A percentile compares a stretch with the other conserved stretches of the same genome.
These are phyloP conservation scores for Sebastes kiyomatsui DNA, from an alignment of 2,797 vertebrate species.

Conservation along the genomic window DNA sequence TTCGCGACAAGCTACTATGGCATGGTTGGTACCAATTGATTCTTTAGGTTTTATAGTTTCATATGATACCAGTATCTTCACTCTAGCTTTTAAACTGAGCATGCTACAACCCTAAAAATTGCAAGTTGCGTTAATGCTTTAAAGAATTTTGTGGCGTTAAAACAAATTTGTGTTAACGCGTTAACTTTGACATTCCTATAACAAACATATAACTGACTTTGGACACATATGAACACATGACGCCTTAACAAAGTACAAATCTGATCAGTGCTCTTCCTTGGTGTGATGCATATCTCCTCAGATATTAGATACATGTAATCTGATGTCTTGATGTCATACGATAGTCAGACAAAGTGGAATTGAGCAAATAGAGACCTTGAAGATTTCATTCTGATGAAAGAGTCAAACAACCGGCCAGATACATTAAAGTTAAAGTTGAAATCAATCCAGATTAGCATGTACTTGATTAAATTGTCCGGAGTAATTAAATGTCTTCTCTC, in stretches of 20 bases:
- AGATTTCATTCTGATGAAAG: background rate
- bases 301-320: background rate
- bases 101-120: too few relatives aligned
- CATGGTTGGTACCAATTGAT: too few relatives aligned
- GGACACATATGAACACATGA: background rate
- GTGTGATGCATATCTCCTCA: background rate
- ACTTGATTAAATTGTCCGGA: slow-evolving; percentile 42
- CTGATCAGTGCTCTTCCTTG: background rate
- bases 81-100: too few relatives aligned
- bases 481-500: slow-evolving; percentile 40
- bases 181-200: too few relatives aligned
- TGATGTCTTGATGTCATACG: background rate
- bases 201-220: background rate
- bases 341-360: background rate
- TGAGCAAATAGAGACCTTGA: slow-evolving; percentile 4
- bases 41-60: too few relatives aligned
- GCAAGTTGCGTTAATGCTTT: too few relatives aligned
- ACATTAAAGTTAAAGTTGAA: slow-evolving; percentile 49
- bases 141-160: too few relatives aligned
- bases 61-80: too few relatives aligned
- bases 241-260: too few relatives aligned
- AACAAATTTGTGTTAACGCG: too few relatives aligned
- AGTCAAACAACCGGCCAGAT: slow-evolving; percentile 19
- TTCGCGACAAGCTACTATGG: too few relatives aligned
- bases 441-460: slow-evolving; percentile 62